Percentiles rank a stretch among this genome's conserved stretches.
Evolutionary conservation across 2,888 invertebrate genomes (phyloP).

Genomic region (Drosophila tanythrix): DNA sequence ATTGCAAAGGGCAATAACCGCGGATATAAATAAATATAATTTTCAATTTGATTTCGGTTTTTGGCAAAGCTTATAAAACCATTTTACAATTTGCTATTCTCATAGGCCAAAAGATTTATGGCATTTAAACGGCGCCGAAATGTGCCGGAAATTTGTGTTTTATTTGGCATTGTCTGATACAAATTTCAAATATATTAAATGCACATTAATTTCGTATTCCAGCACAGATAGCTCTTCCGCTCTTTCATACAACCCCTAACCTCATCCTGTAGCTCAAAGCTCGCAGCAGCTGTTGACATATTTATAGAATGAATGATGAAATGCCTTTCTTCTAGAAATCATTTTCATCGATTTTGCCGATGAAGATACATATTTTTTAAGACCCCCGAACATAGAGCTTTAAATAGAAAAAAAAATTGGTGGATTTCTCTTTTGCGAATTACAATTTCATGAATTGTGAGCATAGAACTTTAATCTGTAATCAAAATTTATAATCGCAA

Average conservation of each 20-base stretch:
- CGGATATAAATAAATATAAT: conserved; percentile 47
- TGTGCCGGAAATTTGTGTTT: conserved; percentile 67
- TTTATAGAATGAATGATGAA: conserved; percentile 39
- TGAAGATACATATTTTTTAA: not conserved
- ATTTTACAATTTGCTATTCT: conserved; percentile 9
- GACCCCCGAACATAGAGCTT: not conserved
- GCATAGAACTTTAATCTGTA: not conserved
- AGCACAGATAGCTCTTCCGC: conserved; percentile 17
- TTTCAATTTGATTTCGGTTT: conserved; percentile 45
- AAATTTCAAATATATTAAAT: conserved; percentile 73
- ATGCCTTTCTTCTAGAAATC: conserved; percentile 14
- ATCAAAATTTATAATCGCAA: not conserved
- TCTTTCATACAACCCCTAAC: not conserved
- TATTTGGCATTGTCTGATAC: conserved; percentile 54
- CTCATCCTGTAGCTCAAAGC: conserved; percentile 34
- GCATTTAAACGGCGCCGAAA: conserved; percentile 54
- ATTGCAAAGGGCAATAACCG: conserved; percentile 56
- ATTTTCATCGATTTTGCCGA: not conserved
- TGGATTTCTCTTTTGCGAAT: not conserved
- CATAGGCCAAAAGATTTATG: conserved; percentile 62
- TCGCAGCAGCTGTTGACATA: conserved; percentile 34
- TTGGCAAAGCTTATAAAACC: conserved; percentile 31
- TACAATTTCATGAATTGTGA: not conserved
- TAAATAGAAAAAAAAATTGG: not conserved
- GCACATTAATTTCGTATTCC: conserved; percentile 64